Evolutionary conservation across 1,140 invertebrate species (phyloP), one percentile per base, ranked within the genome.

Genomic region (Aphelenchoides besseyi): DNA sequence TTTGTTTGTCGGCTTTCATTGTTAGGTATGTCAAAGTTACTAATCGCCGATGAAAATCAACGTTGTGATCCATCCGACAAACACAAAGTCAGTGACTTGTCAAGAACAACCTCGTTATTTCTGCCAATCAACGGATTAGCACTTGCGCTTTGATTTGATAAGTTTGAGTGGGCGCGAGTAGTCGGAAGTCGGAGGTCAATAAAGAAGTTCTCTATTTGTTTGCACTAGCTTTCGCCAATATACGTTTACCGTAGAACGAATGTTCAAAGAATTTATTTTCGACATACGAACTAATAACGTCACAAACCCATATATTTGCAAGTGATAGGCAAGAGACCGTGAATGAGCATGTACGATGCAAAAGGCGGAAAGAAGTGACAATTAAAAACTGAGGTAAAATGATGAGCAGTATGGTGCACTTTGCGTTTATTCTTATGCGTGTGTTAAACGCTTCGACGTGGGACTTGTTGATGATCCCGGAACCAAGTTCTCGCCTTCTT

Each of bases 241-340:
- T n/a, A n/a, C n/a, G n/a, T n/a, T n/a, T n/a, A n/a, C n/a, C n/a
- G n/a, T n/a, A n/a, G n/a, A n/a, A n/a, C n/a, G n/a, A n/a, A n/a
- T n/a, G n/a, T n/a, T n/a, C n/a, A n/a, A n/a, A 48, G 41, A 48
- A 23, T 48, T 48, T 48, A 48, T 48, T 48, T 23, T 48, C 41
- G 12, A 48, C 41, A 48, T 23, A 48, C 41, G 41, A 48, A 48
- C 41, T 48, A 48, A 48, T 48, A 12, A 48, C 41, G 41, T 23
- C 23, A 48, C 41, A 48, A 48, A 48, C 41, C 41, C 41, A 48
- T 48, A 48, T 48, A 23, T 48, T 48, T 48, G 41, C 23, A 23
- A 48, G 41, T 48, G 41, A 48, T 48, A 48, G 41, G 41, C 41
- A 48, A 48, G 41, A 48, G 41, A 48, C 41, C 41, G 41, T 48